Evolutionary conservation across 2,888 invertebrate species (phyloP).

Genomic region (Pasiphila rectangulata): DNA sequence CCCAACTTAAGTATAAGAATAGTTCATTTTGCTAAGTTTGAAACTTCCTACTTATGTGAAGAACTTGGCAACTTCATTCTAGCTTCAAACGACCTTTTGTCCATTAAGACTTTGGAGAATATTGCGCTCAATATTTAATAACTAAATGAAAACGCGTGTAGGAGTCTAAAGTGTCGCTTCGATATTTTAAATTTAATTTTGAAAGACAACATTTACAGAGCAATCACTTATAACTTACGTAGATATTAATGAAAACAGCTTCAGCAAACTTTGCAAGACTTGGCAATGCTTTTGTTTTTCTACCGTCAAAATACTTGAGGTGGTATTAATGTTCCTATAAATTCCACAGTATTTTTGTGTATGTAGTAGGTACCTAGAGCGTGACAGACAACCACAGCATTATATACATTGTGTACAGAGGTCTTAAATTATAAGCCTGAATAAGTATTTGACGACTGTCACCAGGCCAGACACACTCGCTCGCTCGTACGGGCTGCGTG

Average conservation of each 20-base stretch:
- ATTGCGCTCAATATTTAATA: neutral
- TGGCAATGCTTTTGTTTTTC: neutral
- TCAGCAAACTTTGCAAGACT: conserved; percentile 1
- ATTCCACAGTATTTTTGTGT: conserved; percentile 43
- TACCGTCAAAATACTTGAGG: neutral
- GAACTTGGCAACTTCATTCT: conserved; percentile 14
- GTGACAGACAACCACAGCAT: conserved; percentile 52
- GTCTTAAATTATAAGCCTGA: conserved; percentile 74
- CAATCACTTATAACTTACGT: too few relatives aligned
- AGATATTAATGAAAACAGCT: neutral
- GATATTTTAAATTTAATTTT: too few relatives aligned
- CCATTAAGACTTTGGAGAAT: conserved; percentile 15
- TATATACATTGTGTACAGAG: conserved; percentile 47
- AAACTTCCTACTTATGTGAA: conserved; percentile 15
- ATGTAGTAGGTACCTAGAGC: conserved; percentile 44
- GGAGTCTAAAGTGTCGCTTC: neutral
- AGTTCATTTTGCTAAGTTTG: conserved; percentile 20
- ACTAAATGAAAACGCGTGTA: conserved; percentile 2
- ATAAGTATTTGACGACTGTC: conserved; percentile 69
- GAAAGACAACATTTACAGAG: too few relatives aligned
- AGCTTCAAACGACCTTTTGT: conserved; percentile 19
- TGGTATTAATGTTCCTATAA: conserved; percentile 48
- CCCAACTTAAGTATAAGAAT: neutral
- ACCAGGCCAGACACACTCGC: conserved; percentile 45
- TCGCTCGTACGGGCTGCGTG: conserved; percentile 70